Evolutionary conservation across 2,888 invertebrate genomes (phyloP), one percentile per base, ranked within the genome.

Genomic region (Arrhopalites spinosus): DNA sequence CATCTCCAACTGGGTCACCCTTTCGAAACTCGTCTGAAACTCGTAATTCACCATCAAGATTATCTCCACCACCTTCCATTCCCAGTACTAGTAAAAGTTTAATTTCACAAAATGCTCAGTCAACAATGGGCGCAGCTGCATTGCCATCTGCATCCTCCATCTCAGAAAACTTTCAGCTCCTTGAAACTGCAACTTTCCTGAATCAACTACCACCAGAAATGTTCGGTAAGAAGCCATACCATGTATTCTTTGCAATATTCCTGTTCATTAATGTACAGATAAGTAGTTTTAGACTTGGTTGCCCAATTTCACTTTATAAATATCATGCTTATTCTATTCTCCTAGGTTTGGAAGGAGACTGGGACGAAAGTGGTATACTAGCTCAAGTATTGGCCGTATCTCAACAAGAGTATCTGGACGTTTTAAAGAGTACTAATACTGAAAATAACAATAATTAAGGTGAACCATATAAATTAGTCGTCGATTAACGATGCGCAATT

Each of bases 381-480:
- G 90, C 91, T 29, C 89, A 90, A 85, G 91, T 92, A 50, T 85
- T 92, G 80, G 92, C 91, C 1, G 90, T 90, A 82, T 92, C 91
- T 15, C 91, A 91, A 83, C 89, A 90, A 84, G 91, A 91, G 83
- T 92, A 92, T 85, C 85, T 91, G 83, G 90, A 91, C 83, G 89
- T 88, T 83, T 86, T 92, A 80, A 91, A 90, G 82, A 59, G 77
- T 50, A 63, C 47, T 45, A 61, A 63, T 59, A 20, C 63, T 15
- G 64, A 64, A 17, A 53, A 68, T 36, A 36, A n/a, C 56, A 74
- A 75, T 64, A 70, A 67, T 56, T 66, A 50, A 61, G 61, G 11
- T 17, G n/a, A 50, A 23, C 7, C 23, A 59, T 36, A 11, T 36
- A 36, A 3, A 36, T 3, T 36, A 36, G 36, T 36, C 11, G 36